A percentile compares a stretch with the other conserved stretches of the same genome.
These are phyloP conservation scores for Megaleporinus macrocephalus DNA, from an alignment of 2,113 vertebrate genomes.

Conservation along the genomic window DNA sequence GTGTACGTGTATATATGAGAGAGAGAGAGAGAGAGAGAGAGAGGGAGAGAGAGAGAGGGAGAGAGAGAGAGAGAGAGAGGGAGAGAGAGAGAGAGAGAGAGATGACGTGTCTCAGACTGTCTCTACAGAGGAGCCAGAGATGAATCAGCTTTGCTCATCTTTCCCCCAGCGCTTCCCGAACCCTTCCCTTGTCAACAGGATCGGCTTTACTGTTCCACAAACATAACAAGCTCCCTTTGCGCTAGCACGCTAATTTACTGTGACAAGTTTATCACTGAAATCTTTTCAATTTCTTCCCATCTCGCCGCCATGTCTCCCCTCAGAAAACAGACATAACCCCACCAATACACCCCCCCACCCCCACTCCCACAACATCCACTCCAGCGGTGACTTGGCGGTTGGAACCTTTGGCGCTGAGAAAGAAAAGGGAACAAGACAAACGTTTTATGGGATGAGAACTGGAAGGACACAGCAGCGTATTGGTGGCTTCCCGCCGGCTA, in stretches of 20 bases:
- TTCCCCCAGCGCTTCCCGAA: not conserved
- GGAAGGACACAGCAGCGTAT: not conserved
- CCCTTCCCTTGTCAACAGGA: slow-evolving; percentile 18
- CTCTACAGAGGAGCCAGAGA: not conserved
- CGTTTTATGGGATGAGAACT: not conserved
- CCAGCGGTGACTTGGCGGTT: not conserved
- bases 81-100: not conserved
- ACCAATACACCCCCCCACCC: too few species aligned
- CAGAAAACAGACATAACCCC: slow-evolving; percentile 53
- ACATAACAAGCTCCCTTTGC: slow-evolving; percentile 61
- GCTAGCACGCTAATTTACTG: slow-evolving; percentile 65
- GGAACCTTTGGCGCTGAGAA: not conserved
- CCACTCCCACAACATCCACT: not conserved
- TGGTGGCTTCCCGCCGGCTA: not conserved
- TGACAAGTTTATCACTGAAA: slow-evolving; percentile 72
- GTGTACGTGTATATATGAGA: not conserved
- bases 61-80: not conserved
- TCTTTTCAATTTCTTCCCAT: slow-evolving; percentile 75
- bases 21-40: not conserved
- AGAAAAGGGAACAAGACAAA: not conserved
- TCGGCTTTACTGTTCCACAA: slow-evolving; percentile 68
- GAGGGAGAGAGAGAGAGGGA: not conserved
- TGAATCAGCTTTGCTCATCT: slow-evolving; percentile 16
- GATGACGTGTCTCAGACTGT: not conserved
- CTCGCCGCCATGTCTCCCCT: slow-evolving; percentile 54